Conservation (phyloP, 2,113 vertebrate species). For the Syngnathus scovelli region DNA sequence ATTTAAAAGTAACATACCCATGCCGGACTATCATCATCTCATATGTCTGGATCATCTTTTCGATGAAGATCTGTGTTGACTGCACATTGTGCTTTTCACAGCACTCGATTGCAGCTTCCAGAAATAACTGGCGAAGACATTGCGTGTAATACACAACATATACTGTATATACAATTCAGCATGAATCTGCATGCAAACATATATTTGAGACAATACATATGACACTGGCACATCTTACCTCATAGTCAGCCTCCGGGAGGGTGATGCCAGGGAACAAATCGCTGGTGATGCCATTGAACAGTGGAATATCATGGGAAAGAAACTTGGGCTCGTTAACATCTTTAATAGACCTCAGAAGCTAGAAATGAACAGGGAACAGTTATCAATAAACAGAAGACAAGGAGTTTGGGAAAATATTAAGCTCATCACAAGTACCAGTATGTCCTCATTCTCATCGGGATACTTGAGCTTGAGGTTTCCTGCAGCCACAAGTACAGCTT, state of each 20-base stretch:
- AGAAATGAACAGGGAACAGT: constrained; percentile 8
- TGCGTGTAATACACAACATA: neutral
- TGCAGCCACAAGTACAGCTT: constrained; percentile 92
- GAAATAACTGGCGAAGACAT: constrained; percentile 70
- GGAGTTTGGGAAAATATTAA: neutral
- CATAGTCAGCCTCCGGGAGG: constrained; percentile 86
- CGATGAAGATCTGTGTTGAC: constrained; percentile 81
- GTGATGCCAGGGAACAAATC: constrained; percentile 90
- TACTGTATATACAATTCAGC: neutral
- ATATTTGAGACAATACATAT: neutral
- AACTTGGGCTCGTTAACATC: constrained; percentile 98
- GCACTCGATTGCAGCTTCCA: constrained; percentile 77
- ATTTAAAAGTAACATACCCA: constrained; percentile 74
- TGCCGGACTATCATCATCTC: constrained; percentile 99
- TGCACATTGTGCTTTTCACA: constrained; percentile 81
- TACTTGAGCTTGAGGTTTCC: constrained; percentile 95
- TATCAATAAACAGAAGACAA: neutral
- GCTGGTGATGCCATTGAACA: constrained; percentile 93
- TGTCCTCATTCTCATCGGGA: constrained; percentile 88
- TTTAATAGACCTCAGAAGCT: constrained; percentile 95
- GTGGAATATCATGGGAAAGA: constrained; percentile 89
- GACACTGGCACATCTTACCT: constrained; percentile 59
- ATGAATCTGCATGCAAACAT: neutral
- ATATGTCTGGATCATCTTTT: constrained; percentile 96
- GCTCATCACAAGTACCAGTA: constrained; percentile 75